Evolutionary conservation across 2,888 invertebrate genomes (phyloP).

Genomic region (Megamerina dolium): DNA sequence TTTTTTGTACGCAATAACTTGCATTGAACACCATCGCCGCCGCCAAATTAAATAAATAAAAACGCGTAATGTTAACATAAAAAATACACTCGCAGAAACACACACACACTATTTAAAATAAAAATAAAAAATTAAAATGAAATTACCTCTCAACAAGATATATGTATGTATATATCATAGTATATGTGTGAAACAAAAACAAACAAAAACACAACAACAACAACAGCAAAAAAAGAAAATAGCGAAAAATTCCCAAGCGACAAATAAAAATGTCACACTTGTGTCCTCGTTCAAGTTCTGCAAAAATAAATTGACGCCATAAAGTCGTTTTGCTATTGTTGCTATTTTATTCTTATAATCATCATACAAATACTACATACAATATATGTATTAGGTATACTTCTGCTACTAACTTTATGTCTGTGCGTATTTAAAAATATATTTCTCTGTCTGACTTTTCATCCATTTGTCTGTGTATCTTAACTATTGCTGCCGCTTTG

Average conservation of each 20-base stretch:
- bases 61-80: too few relatives aligned
- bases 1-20: conserved; percentile 29
- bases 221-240: conserved; percentile 2
- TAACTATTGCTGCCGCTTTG: background rate
- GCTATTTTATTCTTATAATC: too few relatives aligned
- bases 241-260: conserved; percentile 16
- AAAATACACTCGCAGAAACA: too few relatives aligned
- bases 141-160: too few relatives aligned
- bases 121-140: conserved; percentile 7
- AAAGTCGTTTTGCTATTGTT: conserved; percentile 26
- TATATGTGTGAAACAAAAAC: background rate
- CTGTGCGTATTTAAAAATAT: too few relatives aligned
- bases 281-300: conserved; percentile 29
- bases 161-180: too few relatives aligned
- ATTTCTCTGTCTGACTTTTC: too few relatives aligned
- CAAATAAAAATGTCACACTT: conserved; percentile 21
- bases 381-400: too few relatives aligned
- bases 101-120: too few relatives aligned
- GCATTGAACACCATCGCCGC: background rate
- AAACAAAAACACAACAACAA: background rate
- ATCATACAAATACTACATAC: too few relatives aligned
- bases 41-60: too few relatives aligned
- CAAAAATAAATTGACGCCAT: conserved; percentile 36
- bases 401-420: too few relatives aligned
- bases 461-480: background rate